Evolutionary conservation across 92 coral and sea anemone species (phyloP), one percentile per base, ranked within the genome.

Genomic region (Porites lobata): DNA sequence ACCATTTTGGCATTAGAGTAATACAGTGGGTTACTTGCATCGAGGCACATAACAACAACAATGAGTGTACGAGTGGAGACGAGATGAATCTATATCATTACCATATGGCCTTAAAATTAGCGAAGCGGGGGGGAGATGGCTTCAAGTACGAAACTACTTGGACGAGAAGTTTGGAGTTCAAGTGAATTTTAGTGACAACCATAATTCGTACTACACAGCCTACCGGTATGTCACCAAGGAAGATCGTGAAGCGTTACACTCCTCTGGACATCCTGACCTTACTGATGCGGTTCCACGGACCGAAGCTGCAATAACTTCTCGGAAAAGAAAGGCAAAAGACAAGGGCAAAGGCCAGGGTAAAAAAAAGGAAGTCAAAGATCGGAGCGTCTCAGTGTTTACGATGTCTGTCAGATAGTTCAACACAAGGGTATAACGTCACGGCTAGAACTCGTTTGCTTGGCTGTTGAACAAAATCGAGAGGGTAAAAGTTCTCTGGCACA

Each of bases 21-120:
- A 32, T 70, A 43, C 75, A 32, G 52, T 70, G 75, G 75, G 75
- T 70, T 32, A 56, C 53, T 50, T 75, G 59, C 53, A 75, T 88
- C 57, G 79, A 20, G 93, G 89, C 59, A 18, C 79, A 75, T 75
- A 14, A 50, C 63, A 75, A 75, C 79, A 22, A 53, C 43, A 57
- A 53, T 53, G 73, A 26, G n/a, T n/a, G n/a, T n/a, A n/a, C n/a
- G 65, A 57, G 64, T 75, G 79, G 15, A 20, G 53, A 50, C 47
- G 65, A 65, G 79, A 65, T 51, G 59, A 50, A 75, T 50, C 18
- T 53, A n/a, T n/a, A n/a, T 53, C 78, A 74, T 8, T 74, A 50
- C 29, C 65, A 75, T 57, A 75, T 75, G 79, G 79, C 79, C 20
- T 20, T 75, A 50, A 70, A 70, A 70, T 17, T 61, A 10, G 4